A percentile compares a stretch with the other conserved stretches of the same genome.
Conservation (phyloP, 2,797 vertebrate genomes). For the Loris lydekkerianus region DNA sequence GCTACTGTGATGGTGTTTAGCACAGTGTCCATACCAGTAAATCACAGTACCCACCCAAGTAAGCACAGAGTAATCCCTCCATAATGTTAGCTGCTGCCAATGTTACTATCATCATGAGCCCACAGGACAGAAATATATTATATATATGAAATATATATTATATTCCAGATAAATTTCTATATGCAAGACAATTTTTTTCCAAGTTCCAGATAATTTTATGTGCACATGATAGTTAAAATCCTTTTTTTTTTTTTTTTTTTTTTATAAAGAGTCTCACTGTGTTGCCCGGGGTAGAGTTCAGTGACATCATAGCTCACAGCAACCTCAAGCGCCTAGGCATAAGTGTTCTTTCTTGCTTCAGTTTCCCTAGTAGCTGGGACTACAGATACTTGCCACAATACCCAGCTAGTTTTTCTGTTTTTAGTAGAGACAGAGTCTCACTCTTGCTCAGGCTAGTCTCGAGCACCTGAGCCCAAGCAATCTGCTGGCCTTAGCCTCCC, state of each 20-base stretch:
- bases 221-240: not conserved
- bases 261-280: too few species aligned
- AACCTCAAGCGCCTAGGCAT: too few species aligned
- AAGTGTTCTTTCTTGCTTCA: too few species aligned
- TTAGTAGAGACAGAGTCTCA: too few species aligned
- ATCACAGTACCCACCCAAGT: not conserved
- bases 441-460: too few species aligned
- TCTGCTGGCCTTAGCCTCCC: too few species aligned
- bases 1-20: not conserved
- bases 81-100: not conserved
- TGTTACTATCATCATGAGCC: not conserved
- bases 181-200: not conserved
- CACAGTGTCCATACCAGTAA: not conserved
- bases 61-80: not conserved
- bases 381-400: too few species aligned
- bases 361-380: too few species aligned
- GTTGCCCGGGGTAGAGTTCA: too few species aligned
- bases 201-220: constrained; percentile 27
- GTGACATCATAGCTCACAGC: too few species aligned
- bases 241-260: not conserved
- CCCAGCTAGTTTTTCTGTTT: too few species aligned
- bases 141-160: constrained; percentile 4
- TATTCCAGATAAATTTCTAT: constrained; percentile 2
- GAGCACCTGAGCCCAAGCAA: too few species aligned
- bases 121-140: not conserved